phyloP scores from a whole-genome alignment of 2,888 invertebrate genomes.

The Apoda limacodes region DNA sequence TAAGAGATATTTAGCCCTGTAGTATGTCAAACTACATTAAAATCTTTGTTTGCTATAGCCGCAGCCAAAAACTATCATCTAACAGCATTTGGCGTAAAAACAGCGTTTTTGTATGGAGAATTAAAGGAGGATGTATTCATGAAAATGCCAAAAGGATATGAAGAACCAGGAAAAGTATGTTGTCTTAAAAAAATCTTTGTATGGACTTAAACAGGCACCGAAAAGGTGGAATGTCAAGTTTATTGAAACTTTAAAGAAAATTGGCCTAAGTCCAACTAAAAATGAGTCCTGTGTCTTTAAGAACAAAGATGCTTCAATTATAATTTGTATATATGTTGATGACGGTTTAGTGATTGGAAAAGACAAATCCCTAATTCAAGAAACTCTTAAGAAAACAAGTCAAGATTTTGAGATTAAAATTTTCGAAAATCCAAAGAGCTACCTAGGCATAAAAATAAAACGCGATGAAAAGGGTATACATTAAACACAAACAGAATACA shows the following conservation, averaged over 20 bases:
- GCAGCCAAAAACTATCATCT: neutral
- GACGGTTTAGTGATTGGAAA: neutral
- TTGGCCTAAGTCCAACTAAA: neutral
- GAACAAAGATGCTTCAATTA: neutral
- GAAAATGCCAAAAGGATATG: neutral
- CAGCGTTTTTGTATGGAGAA: neutral
- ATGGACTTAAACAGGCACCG: neutral
- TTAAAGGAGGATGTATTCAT: neutral
- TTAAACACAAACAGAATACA: neutral
- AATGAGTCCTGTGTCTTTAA: neutral
- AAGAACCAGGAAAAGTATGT: neutral
- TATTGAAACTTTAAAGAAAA: neutral
- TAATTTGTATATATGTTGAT: neutral
- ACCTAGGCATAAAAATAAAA: neutral
- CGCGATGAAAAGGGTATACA: neutral
- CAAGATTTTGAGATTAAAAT: neutral
- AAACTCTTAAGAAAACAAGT: neutral
- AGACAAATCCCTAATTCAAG: neutral
- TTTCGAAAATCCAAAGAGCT: neutral
- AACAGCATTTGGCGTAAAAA: neutral
- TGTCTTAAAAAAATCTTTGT: neutral
- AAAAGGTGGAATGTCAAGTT: neutral
- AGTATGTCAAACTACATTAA: conserved; percentile 1
- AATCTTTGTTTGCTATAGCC: conserved; percentile 1
- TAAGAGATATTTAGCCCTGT: conserved; percentile 1